phyloP scores from a whole-genome alignment of 2,888 invertebrate genomes.

The Lomographa bimaculata region DNA sequence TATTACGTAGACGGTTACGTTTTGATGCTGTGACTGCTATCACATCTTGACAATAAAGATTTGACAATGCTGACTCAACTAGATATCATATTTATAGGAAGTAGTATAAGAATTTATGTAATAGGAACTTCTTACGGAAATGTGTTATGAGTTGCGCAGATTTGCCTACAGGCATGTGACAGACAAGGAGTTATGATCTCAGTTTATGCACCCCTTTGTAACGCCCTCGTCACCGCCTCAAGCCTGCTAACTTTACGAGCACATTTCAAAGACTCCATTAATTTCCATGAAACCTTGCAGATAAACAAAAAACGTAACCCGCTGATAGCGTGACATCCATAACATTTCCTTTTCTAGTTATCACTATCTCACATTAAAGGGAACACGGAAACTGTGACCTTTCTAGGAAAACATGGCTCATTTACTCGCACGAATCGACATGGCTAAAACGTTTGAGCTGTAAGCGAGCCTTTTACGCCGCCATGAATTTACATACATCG shows the following conservation, averaged over 20 bases:
- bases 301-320: conserved; percentile 16
- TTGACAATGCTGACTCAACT: conserved; percentile 6
- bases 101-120: too few species aligned
- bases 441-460: conserved; percentile 22
- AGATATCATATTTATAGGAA: too few species aligned
- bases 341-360: conserved; percentile 28
- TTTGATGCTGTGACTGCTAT: conserved; percentile 24
- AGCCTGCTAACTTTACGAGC: conserved; percentile 29
- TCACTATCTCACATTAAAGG: conserved; percentile 17
- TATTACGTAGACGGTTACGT: conserved; percentile 28
- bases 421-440: conserved; percentile 19
- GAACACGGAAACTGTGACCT: conserved; percentile 19
- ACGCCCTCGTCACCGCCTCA: conserved; percentile 23
- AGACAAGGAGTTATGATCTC: conserved; percentile 46
- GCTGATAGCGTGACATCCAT: conserved; percentile 29
- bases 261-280: conserved; percentile 33
- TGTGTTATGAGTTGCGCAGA: conserved; percentile 14
- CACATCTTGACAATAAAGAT: conserved; percentile 22
- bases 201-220: conserved; percentile 35
- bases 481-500: conserved; percentile 22
- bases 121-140: conserved; percentile 1
- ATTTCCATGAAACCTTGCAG: conserved; percentile 27
- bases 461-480: conserved; percentile 14
- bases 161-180: conserved; percentile 34
- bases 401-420: conserved; percentile 26